Conservation (phyloP, 2,113 vertebrate genomes). For the Microtus richardsoni region DNA sequence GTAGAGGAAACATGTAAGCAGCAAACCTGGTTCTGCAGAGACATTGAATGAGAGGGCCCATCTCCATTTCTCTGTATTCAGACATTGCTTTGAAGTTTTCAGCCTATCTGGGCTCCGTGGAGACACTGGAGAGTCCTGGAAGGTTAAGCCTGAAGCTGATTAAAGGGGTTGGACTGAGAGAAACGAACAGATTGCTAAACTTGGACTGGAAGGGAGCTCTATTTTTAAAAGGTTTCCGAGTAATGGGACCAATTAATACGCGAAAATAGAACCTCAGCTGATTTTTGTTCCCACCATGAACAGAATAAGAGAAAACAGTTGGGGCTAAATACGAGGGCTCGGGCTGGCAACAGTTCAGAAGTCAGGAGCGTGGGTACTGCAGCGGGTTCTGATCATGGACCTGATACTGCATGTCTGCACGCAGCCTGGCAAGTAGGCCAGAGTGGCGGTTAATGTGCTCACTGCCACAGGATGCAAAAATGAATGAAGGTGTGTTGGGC, state of each 20-base stretch:
- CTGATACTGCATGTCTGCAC: not conserved
- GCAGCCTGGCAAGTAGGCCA: not conserved
- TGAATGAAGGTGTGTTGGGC: not conserved
- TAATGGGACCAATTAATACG: slow-evolving; percentile 69
- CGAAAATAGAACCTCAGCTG: slow-evolving; percentile 67
- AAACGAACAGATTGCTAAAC: slow-evolving; percentile 63
- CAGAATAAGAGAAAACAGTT: slow-evolving; percentile 69
- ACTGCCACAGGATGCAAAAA: not conserved
- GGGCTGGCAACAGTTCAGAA: slow-evolving; percentile 60
- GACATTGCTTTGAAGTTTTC: not conserved
- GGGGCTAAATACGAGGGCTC: slow-evolving; percentile 43
- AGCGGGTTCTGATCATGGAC: slow-evolving; percentile 8
- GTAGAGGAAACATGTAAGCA: not conserved
- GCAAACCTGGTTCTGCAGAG: not conserved
- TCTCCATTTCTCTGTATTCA: not conserved
- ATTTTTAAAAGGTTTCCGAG: slow-evolving; percentile 64
- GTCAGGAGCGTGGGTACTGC: not conserved
- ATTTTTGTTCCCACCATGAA: slow-evolving; percentile 57
- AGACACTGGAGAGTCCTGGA: not conserved
- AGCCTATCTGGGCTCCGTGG: not conserved
- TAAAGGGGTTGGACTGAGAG: slow-evolving; percentile 47
- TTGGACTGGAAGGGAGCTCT: slow-evolving; percentile 53
- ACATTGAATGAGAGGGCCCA: not conserved
- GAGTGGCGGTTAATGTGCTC: not conserved
- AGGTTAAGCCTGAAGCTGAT: slow-evolving; percentile 22